Evolutionary conservation across 2,888 invertebrate genomes (phyloP), one percentile per base, ranked within the genome.

Genomic region (Baronia brevicornis): DNA sequence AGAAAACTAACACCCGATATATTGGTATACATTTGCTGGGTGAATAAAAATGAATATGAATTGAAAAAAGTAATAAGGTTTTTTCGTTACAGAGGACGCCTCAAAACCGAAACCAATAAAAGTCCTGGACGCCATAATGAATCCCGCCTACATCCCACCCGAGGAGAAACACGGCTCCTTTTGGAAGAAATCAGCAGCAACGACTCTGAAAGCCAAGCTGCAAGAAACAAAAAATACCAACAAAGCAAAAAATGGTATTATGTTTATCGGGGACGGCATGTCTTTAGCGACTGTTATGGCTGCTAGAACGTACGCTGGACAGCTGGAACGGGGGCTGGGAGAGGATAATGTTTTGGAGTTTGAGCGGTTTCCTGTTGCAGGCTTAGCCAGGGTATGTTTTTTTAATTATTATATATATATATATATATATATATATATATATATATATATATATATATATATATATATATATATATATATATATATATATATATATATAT

Each of bases 201-300:
- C 56, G 1, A 74, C 69, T 3, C 28, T 82, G 1, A 66, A 66
- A 23, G 43, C 59, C 0, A 80, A 82, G 25, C 43, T 80, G 1
- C 37, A 47, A 5, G 48, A 51, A 10, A 56, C 47, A 5, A 21
- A 46, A 3, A 60, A 63, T 13, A 69, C 52, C 1, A 84, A 86
- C 23, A 75, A 73, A 41, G 91, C 91, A 0, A 91, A 89, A 61
- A 93, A 93, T 60, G 87, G 91, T 0, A 89, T 91, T 27, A 54
- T 91, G 43, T 91, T 91, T 50, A 70, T 93, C 22, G 93, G 93
- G 0, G 94, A 94, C 60, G 94, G 93, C 0, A 92, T 94, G 92
- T 91, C 92, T 0, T 61, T 92, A 25, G 86, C 92, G 0, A 93
- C 93, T 0, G 65, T 92, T 7, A 89, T 91, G 53, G 92, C 92